Evolutionary conservation across 2,797 vertebrate genomes (phyloP), one percentile per base, ranked within the genome.

Genomic region (Clarias laeviceps): DNA sequence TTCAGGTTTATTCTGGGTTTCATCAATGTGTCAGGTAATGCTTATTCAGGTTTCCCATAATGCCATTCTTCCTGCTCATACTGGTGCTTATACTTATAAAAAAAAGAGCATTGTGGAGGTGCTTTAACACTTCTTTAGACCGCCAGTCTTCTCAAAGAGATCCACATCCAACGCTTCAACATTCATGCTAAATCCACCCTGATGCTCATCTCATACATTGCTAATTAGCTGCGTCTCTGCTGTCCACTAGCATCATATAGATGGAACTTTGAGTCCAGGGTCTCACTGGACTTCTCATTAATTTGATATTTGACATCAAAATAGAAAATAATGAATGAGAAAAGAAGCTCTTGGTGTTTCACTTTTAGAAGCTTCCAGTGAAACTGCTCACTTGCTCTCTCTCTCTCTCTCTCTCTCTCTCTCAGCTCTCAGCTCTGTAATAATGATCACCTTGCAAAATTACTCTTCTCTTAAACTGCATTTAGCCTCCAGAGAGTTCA

Each of bases 371-470:
- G 79, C 61, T 17, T 15, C 37, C 12, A 15, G 54, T 40, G 34
- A 82, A 40, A 54, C 11, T 17, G 17, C 54, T 66, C 79, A 1
- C 27, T 32, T 37, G 5, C 64, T 65, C 5, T 29, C 18, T 54
- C 12, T 72, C 32, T 37, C 70, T 45, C 8, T 56, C 50, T 29
- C 61, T 56, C 14, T 37, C 45, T 8, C 17, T 32, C 54, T 32
- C 62, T 57, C 24, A 61, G 50, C 54, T 11, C 65, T 66, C n/a
- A 72, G 84, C 15, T 54, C 59, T 85, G 59, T 74, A 85, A 81
- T 85, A 82, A 82, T 74, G 68, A 82, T 65, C 79, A 66, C 84
- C 61, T 73, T 74, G 70, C 84, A 65, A n/a, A 70, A 64, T 64
- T 56, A 45, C 15, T 74, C 68, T 73, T 32, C 78, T 81, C 66